A percentile compares a stretch with the other conserved stretches of the same genome.
phyloP scores from a whole-genome alignment of 1,140 invertebrate species.

The Drusus annulatus region DNA sequence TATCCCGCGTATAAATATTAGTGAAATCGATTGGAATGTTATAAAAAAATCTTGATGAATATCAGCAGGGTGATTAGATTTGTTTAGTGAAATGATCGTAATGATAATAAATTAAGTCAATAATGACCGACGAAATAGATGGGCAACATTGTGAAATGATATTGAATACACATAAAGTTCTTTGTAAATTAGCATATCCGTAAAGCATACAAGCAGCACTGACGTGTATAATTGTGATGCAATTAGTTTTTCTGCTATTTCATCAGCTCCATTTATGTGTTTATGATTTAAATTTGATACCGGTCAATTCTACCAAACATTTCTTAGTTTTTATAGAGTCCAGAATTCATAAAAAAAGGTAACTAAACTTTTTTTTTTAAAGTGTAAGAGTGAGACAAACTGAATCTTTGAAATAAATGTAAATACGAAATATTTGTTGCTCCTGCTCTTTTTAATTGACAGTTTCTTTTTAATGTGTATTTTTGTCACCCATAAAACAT shows the following conservation, averaged over 20 bases:
- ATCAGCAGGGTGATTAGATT: slow-evolving; percentile 1
- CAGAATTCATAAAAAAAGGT: no score
- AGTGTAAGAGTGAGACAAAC: no score
- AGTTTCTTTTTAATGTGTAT: neutral
- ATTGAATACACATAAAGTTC: slow-evolving; percentile 3
- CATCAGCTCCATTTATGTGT: neutral
- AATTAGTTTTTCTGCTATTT: slow-evolving; percentile 18
- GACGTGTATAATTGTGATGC: neutral
- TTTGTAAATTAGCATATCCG: slow-evolving; percentile 1
- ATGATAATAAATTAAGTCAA: slow-evolving; percentile 23
- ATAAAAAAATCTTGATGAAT: slow-evolving; percentile 31
- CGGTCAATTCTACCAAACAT: no score
- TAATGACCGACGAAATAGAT: neutral
- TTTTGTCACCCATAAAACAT: neutral
- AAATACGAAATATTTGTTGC: no score
- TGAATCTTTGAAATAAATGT: no score
- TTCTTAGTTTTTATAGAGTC: no score
- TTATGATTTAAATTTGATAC: no score
- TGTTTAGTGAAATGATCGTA: neutral
- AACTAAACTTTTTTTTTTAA: no score
- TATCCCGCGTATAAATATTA: slow-evolving; percentile 10
- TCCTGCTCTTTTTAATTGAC: no score
- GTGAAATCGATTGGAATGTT: neutral
- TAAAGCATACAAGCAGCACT: neutral
- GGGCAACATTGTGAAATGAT: neutral